These are phyloP conservation scores for pig (Sus scrofa) DNA, from an alignment of 2,113 vertebrate species.

Conservation along the genomic window DNA sequence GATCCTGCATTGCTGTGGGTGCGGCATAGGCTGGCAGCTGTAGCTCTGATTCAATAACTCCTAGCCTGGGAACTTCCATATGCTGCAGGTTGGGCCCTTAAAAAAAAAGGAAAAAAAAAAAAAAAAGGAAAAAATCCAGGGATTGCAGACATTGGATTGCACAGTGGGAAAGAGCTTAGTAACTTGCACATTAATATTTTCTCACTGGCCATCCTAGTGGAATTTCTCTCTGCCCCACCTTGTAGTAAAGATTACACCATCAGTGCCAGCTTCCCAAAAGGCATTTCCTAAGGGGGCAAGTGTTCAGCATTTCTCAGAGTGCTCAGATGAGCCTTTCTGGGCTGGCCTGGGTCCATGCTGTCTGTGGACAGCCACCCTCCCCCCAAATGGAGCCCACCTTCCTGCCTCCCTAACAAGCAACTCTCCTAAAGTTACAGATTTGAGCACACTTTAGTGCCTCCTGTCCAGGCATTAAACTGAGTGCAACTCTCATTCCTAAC, in stretches of 20 bases:
- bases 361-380: neutral
- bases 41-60: too few species aligned
- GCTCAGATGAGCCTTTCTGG: neutral
- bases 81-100: too few species aligned
- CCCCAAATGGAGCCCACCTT: neutral
- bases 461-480: neutral
- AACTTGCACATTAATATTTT: neutral
- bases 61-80: too few species aligned
- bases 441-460: neutral
- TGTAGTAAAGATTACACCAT: neutral
- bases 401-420: neutral
- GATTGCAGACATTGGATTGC: neutral
- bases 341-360: neutral
- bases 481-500: rapidly evolving
- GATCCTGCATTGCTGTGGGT: too few species aligned
- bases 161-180: neutral
- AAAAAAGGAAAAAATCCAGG: neutral
- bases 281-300: neutral
- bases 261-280: neutral
- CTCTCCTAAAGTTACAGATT: neutral
- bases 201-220: neutral
- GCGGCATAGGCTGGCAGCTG: too few species aligned
- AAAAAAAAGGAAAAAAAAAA: too few species aligned
- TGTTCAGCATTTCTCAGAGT: neutral
- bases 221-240: neutral